These are phyloP conservation scores for Aptenodytes forsteri DNA, from an alignment of 2,113 vertebrate genomes.

Conservation along the genomic window DNA sequence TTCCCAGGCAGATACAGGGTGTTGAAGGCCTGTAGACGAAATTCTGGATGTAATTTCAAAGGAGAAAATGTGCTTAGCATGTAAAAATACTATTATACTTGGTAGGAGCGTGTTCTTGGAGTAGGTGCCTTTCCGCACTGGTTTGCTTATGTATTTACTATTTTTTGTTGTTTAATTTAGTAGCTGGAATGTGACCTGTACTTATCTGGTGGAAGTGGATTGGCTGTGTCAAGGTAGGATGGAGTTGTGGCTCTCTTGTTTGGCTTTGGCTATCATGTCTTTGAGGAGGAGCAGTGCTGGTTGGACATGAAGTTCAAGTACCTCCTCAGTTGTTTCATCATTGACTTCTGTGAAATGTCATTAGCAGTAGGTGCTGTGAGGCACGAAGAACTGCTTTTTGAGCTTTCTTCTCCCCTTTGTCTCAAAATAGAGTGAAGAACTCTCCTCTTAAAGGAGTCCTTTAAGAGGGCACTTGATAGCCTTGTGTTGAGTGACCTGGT, in stretches of 20 bases:
- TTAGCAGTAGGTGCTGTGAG: not conserved
- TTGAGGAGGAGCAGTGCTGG: not conserved
- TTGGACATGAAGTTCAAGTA: too few species aligned
- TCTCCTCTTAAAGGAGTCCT: too few species aligned
- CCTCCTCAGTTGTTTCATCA: not conserved
- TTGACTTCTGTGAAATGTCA: not conserved
- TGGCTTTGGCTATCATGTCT: too few species aligned
- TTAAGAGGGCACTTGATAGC: not conserved
- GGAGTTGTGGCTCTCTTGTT: too few species aligned
- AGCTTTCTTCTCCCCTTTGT: not conserved
- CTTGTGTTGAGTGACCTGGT: not conserved
- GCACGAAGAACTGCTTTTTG: not conserved
- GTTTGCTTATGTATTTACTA: not conserved
- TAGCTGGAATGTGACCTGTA: not conserved
- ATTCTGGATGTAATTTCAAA: not conserved
- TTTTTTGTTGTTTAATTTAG: too few species aligned
- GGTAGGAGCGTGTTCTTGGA: not conserved
- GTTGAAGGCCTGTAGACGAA: not conserved
- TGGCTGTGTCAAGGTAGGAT: too few species aligned
- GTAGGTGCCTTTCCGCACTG: not conserved
- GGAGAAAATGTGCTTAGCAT: not conserved
- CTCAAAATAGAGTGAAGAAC: too few species aligned
- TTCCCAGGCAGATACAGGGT: not conserved
- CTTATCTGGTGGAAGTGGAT: fast-evolving
- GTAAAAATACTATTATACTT: not conserved